Evolutionary conservation across 2,888 invertebrate genomes (phyloP).

Genomic region (Neuroscelio doddi): DNA sequence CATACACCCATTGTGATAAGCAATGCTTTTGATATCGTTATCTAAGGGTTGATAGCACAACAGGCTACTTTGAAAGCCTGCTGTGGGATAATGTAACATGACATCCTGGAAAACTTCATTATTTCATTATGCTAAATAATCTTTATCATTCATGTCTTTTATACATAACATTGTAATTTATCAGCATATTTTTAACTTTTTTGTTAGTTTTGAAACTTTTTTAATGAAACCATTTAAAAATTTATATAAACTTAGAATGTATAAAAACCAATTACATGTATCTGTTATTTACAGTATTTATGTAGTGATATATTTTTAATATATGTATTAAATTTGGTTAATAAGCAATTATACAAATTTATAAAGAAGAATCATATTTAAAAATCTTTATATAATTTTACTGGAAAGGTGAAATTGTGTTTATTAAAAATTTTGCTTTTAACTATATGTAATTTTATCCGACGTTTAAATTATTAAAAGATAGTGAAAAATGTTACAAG

Average conservation of each 20-base stretch:
- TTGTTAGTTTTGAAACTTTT: too few species aligned
- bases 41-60: conserved; percentile 50
- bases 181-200: too few species aligned
- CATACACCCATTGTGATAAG: conserved; percentile 5
- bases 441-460: not conserved
- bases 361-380: too few species aligned
- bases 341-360: too few species aligned
- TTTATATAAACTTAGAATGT: too few species aligned
- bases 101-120: conserved; percentile 16
- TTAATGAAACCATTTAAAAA: too few species aligned
- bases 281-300: too few species aligned
- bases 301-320: too few species aligned
- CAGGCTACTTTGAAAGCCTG: conserved; percentile 33
- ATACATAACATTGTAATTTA: not conserved
- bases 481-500: conserved; percentile 18
- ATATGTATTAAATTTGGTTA: too few species aligned
- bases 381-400: too few species aligned
- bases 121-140: conserved; percentile 20
- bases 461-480: not conserved
- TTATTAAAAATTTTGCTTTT: conserved; percentile 27
- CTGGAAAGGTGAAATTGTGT: too few species aligned
- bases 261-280: too few species aligned
- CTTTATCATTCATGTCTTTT: conserved; percentile 9
- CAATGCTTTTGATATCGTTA: conserved; percentile 46
- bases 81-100: conserved; percentile 2